Conservation (phyloP, 2,888 invertebrate species). For the Linyphia triangularis region DNA sequence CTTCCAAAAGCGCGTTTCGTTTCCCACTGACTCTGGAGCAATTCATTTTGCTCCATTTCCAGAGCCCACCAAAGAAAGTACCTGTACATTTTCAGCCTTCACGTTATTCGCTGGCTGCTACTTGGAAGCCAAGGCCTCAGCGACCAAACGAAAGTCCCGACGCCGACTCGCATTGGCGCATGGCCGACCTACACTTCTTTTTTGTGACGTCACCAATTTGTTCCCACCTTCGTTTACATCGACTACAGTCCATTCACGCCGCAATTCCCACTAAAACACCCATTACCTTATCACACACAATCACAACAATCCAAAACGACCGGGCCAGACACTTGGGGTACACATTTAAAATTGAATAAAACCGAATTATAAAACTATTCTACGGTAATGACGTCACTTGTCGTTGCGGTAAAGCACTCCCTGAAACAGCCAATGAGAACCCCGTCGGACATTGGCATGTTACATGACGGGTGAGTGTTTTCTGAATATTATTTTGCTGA, state of each 20-base stretch:
- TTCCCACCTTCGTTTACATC: conserved; percentile 75
- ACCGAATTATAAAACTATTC: conserved; percentile 69
- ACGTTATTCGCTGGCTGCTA: conserved; percentile 75
- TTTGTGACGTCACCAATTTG: conserved; percentile 71
- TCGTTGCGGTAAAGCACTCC: conserved; percentile 80
- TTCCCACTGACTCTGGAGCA: conserved; percentile 16
- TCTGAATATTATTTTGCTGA: conserved; percentile 82
- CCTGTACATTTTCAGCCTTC: conserved; percentile 73
- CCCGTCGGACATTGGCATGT: conserved; percentile 80
- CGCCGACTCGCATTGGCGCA: conserved; percentile 74
- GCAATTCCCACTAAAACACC: conserved; percentile 69
- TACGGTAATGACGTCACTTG: conserved; percentile 78
- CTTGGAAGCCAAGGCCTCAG: conserved; percentile 61
- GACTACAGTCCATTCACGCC: conserved; percentile 63
- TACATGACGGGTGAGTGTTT: conserved; percentile 82
- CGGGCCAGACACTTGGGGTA: conserved; percentile 15
- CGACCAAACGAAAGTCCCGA: conserved; percentile 64
- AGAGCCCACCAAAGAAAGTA: conserved; percentile 23
- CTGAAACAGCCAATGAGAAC: conserved; percentile 79
- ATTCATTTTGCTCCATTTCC: conserved; percentile 42
- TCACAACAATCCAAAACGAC: conserved; percentile 32
- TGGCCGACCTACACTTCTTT: conserved; percentile 72
- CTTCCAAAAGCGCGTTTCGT: background rate
- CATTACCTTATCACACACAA: conserved; percentile 59
- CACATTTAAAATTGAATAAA: conserved; percentile 68